phyloP scores from a whole-genome alignment of 1,140 invertebrate genomes.

The Ceratitis capitata region DNA sequence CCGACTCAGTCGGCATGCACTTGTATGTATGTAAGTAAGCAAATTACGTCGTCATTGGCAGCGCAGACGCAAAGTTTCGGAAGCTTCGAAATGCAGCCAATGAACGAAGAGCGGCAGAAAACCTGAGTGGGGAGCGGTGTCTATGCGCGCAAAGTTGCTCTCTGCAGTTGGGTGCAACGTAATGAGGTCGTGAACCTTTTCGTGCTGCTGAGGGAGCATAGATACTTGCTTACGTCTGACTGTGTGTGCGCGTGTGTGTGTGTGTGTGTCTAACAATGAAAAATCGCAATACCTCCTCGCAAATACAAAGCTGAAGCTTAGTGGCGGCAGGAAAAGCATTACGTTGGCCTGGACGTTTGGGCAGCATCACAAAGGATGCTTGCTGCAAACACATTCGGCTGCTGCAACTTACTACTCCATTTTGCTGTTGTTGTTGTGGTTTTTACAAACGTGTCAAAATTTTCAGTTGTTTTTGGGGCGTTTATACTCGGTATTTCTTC shows the following conservation, averaged over 20 bases:
- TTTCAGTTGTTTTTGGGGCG: constrained; percentile 15
- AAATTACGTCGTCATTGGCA: background rate
- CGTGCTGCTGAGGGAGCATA: constrained; percentile 14
- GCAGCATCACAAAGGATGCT: constrained; percentile 34
- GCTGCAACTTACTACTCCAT: constrained; percentile 6
- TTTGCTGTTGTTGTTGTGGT: background rate
- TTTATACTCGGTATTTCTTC: too few relatives aligned
- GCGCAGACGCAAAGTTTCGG: constrained; percentile 25
- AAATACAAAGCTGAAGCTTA: background rate
- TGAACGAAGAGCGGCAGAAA: constrained; percentile 10
- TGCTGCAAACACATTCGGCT: constrained; percentile 9
- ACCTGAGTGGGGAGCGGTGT: constrained; percentile 2
- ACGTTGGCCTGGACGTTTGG: background rate
- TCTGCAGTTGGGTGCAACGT: constrained; percentile 35
- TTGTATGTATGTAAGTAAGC: background rate
- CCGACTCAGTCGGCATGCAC: background rate
- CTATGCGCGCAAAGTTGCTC: constrained; percentile 39
- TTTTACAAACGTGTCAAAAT: constrained; percentile 15
- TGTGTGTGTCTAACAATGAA: background rate
- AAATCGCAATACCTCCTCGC: background rate
- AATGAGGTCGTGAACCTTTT: constrained; percentile 46
- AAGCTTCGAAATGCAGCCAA: constrained; percentile 6
- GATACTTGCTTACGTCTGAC: too few relatives aligned
- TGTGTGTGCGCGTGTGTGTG: background rate
- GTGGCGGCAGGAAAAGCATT: background rate